Conservation (phyloP, 2,888 invertebrate species). For the Drosophila silvestris region DNA sequence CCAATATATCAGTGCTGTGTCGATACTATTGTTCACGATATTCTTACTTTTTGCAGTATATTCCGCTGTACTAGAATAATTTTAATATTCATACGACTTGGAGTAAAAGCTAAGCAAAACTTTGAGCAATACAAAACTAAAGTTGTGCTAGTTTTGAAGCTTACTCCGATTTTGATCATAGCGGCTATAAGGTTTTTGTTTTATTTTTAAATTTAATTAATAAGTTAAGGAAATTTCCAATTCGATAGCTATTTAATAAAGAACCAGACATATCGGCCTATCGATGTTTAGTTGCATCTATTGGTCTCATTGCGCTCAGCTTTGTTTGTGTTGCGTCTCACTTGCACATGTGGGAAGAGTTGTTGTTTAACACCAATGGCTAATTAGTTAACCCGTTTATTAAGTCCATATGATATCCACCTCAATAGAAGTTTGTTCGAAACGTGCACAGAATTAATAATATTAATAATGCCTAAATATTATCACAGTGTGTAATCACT, state of each 20-base stretch:
- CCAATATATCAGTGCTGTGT: slow-evolving; percentile 1
- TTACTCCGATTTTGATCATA: neutral
- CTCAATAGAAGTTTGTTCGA: neutral
- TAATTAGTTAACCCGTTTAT: slow-evolving; percentile 13
- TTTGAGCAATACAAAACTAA: neutral
- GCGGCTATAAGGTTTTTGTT: neutral
- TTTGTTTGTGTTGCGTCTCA: slow-evolving; percentile 62
- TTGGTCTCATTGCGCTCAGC: slow-evolving; percentile 14
- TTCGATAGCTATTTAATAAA: neutral
- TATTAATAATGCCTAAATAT: neutral
- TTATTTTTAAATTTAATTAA: neutral
- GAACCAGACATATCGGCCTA: neutral
- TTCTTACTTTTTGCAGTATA: neutral
- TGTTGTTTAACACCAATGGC: slow-evolving; percentile 42
- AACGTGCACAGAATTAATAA: neutral
- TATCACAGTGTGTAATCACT: neutral
- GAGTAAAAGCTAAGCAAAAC: neutral
- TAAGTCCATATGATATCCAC: neutral
- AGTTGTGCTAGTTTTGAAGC: neutral
- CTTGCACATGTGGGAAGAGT: slow-evolving; percentile 33
- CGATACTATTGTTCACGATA: slow-evolving; percentile 12
- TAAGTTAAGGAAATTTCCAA: neutral
- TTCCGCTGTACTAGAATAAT: neutral
- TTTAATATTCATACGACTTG: neutral
- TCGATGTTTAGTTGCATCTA: neutral